phyloP scores from a whole-genome alignment of 1,140 invertebrate species.

The Bombus waltoni region DNA sequence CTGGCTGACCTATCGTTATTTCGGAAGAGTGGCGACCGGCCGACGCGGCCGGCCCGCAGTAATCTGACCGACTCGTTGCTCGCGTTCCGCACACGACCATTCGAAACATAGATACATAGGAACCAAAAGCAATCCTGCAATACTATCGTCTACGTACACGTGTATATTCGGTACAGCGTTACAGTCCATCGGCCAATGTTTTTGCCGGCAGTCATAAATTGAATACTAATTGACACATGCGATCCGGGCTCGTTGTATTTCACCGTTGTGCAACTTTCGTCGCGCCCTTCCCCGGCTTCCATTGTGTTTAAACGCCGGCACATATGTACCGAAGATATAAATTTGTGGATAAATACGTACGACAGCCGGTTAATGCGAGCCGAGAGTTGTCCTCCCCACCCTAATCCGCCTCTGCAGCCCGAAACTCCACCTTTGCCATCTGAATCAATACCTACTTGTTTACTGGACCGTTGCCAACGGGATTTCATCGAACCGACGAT shows the following conservation, averaged over 20 bases:
- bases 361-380: constrained; percentile 74
- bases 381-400: constrained; percentile 29
- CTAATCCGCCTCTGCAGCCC: constrained; percentile 35
- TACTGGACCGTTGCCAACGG: constrained; percentile 75
- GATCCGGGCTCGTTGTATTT: constrained; percentile 68
- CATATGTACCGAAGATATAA: constrained; percentile 75
- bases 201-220: constrained; percentile 71
- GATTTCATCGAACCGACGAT: constrained; percentile 71
- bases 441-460: constrained; percentile 79
- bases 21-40: constrained; percentile 33
- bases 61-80: constrained; percentile 23
- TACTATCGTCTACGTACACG: neutral
- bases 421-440: constrained; percentile 63
- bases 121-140: neutral
- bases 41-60: neutral
- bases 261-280: constrained; percentile 73
- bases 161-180: neutral
- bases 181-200: constrained; percentile 44
- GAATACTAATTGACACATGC: constrained; percentile 76
- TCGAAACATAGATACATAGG: too few relatives aligned
- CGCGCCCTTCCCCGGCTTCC: constrained; percentile 23
- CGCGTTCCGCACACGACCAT: neutral
- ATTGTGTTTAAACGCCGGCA: constrained; percentile 67
- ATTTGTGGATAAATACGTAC: constrained; percentile 77
- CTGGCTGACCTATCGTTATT: constrained; percentile 61